phyloP scores from a whole-genome alignment of 2,797 vertebrate species.

The Labeo calbasu region DNA sequence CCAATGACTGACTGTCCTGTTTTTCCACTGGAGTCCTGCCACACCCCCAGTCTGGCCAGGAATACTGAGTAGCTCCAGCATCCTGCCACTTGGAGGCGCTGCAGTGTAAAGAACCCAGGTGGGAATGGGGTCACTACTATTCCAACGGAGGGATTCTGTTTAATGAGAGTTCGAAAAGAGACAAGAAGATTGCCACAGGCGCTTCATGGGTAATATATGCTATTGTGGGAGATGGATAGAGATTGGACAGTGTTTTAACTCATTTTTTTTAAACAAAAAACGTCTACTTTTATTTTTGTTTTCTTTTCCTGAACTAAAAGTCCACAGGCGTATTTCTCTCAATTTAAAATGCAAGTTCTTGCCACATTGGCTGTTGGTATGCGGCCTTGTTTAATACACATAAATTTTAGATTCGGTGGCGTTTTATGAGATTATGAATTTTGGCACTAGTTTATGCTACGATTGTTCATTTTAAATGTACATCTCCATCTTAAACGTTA shows the following conservation, averaged over 20 bases:
- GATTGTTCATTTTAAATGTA: neutral
- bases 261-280: conserved; percentile 56
- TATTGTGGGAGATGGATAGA: conserved; percentile 66
- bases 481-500: neutral
- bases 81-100: conserved; percentile 77
- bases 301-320: conserved; percentile 62
- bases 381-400: conserved; percentile 6
- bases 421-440: conserved; percentile 1
- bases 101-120: conserved; percentile 71
- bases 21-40: conserved; percentile 75
- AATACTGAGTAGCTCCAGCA: conserved; percentile 76
- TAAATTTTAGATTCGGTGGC: neutral
- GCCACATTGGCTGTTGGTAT: conserved; percentile 14
- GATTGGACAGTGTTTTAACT: conserved; percentile 70
- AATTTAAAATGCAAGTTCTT: conserved; percentile 1
- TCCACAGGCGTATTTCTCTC: conserved; percentile 40
- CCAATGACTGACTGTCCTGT: conserved; percentile 72
- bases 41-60: conserved; percentile 73
- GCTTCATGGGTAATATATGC: conserved; percentile 63
- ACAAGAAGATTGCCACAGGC: conserved; percentile 51
- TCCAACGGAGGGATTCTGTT: conserved; percentile 67
- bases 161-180: conserved; percentile 57
- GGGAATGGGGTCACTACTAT: conserved; percentile 65
- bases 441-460: neutral
- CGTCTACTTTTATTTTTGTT: conserved; percentile 60